A percentile compares a stretch with the other conserved stretches of the same genome.
These are phyloP conservation scores for Nomada lathburiana DNA, from an alignment of 2,888 invertebrate species.

Conservation along the genomic window DNA sequence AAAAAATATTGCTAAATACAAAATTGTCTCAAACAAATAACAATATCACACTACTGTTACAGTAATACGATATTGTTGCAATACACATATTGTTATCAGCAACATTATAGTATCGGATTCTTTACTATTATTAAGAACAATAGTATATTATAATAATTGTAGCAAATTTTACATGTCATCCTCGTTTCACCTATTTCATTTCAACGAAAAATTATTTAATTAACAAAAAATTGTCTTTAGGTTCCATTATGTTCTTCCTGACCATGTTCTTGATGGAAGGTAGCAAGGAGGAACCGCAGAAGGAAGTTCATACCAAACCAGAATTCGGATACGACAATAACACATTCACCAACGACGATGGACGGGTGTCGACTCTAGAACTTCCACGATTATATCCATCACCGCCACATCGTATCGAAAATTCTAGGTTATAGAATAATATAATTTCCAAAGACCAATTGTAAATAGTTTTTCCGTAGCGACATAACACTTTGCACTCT, in stretches of 20 bases:
- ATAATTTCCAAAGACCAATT: constrained; percentile 17
- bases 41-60: background rate
- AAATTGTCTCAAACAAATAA: background rate
- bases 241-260: constrained; percentile 92
- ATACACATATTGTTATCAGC: too few species aligned
- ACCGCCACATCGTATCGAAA: constrained; percentile 71
- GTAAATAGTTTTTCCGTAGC: constrained; percentile 30
- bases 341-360: constrained; percentile 86
- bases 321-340: constrained; percentile 85
- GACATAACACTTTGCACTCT: too few species aligned
- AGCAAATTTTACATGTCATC: background rate
- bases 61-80: too few species aligned
- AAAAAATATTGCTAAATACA: background rate
- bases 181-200: background rate
- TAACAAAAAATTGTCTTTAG: constrained; percentile 82
- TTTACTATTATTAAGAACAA: too few species aligned
- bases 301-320: constrained; percentile 71
- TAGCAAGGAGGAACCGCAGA: constrained; percentile 80
- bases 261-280: constrained; percentile 94
- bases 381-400: constrained; percentile 78
- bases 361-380: constrained; percentile 77
- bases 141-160: too few species aligned
- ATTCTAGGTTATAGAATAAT: constrained; percentile 74
- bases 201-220: background rate
- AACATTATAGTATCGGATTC: too few species aligned